phyloP scores from a whole-genome alignment of 2,113 vertebrate genomes.

The Hemiscyllium ocellatum region DNA sequence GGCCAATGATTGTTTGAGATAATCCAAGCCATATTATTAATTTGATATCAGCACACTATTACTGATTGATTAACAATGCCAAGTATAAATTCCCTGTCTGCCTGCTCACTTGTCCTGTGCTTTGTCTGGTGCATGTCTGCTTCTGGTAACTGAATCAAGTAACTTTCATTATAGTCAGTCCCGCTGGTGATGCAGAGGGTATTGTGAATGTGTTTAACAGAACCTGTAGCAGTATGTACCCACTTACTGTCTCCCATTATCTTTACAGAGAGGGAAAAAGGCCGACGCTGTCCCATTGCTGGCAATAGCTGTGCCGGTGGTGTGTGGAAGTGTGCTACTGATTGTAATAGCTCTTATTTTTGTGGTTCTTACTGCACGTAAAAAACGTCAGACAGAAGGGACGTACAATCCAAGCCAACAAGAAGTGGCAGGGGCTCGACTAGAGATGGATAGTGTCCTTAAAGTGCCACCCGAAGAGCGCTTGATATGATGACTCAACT shows the following conservation, averaged over 20 bases:
- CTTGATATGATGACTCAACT: slow-evolving; percentile 60
- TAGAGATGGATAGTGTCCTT: slow-evolving; percentile 96
- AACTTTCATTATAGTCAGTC: background rate
- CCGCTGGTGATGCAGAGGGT: background rate
- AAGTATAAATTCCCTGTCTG: background rate
- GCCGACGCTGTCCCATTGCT: slow-evolving; percentile 69
- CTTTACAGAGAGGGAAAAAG: slow-evolving; percentile 66
- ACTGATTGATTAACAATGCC: background rate
- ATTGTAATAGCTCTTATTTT: slow-evolving; percentile 74
- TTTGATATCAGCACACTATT: background rate
- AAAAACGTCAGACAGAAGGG: slow-evolving; percentile 89
- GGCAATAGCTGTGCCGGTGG: slow-evolving; percentile 78
- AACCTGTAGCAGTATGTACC: too few relatives aligned
- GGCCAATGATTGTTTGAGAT: background rate
- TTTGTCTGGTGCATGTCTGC: too few relatives aligned
- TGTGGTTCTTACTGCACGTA: slow-evolving; percentile 79
- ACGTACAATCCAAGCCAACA: slow-evolving; percentile 95
- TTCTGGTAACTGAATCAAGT: background rate
- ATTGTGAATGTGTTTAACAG: background rate
- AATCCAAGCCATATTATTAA: background rate
- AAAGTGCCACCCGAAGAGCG: slow-evolving; percentile 95
- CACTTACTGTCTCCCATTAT: slow-evolving; percentile 48
- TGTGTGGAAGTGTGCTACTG: slow-evolving; percentile 75
- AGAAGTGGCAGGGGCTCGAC: slow-evolving; percentile 85
- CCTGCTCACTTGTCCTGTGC: background rate